A percentile compares a stretch with the other conserved stretches of the same genome.
Conservation (phyloP, 1,140 invertebrate genomes). For the Berghia stephanieae region DNA sequence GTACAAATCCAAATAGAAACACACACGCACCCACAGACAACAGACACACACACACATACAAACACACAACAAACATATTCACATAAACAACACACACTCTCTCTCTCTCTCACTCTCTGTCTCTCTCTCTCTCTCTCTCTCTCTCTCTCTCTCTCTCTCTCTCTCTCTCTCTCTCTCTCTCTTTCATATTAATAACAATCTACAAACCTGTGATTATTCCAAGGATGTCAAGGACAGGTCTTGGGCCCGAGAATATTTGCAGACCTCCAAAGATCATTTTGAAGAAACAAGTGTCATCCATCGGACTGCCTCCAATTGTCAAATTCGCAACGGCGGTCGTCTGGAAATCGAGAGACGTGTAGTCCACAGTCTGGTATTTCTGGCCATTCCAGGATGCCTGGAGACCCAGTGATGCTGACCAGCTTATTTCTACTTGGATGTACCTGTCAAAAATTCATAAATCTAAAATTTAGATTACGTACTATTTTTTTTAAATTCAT, state of each 20-base stretch:
- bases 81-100: no score
- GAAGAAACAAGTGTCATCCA: constrained; percentile 13
- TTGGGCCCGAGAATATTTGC: constrained; percentile 41
- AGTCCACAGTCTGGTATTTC: neutral
- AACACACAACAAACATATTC: neutral
- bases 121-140: no score
- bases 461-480: neutral
- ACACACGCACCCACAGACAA: neutral
- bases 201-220: constrained; percentile 47
- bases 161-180: no score
- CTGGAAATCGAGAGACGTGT: neutral
- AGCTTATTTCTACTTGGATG: constrained; percentile 23
- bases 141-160: no score
- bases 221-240: constrained; percentile 36
- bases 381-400: neutral
- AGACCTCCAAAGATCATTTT: constrained; percentile 33
- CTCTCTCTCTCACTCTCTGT: no score
- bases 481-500: neutral
- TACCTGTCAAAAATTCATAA: neutral
- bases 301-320: neutral
- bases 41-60: neutral
- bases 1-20: no score
- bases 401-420: constrained; percentile 12
- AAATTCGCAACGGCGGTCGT: neutral
- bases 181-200: no score